Conservation (phyloP, 2,113 vertebrate genomes). For the Engystomops pustulosus region DNA sequence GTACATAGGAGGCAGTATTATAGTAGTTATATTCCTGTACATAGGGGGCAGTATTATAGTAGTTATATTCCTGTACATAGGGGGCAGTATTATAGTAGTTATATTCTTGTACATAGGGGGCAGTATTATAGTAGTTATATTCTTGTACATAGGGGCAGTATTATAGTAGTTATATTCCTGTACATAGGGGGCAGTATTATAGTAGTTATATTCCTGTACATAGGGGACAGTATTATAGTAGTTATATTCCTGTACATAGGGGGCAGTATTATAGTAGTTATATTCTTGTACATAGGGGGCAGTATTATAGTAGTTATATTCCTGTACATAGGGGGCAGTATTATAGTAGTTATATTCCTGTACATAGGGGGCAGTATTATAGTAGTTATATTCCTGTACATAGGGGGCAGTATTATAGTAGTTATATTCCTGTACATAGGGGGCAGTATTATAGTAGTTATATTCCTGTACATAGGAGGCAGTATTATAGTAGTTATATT, state of each 20-base stretch:
- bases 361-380: neutral
- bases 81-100: too few species aligned
- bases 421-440: neutral
- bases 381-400: neutral
- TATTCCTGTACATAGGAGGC: too few species aligned
- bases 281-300: neutral
- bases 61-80: too few species aligned
- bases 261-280: neutral
- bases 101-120: too few species aligned
- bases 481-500: too few species aligned
- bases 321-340: neutral
- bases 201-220: neutral
- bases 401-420: neutral
- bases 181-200: neutral
- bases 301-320: neutral
- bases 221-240: neutral
- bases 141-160: too few species aligned
- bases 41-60: neutral
- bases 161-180: too few species aligned
- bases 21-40: conserved; percentile 2
- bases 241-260: neutral
- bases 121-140: too few species aligned
- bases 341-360: conserved; percentile 1
- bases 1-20: neutral
- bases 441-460: neutral